Base-by-base conservation (phyloP, 2,888 invertebrate genomes). In the Lasius platythorax region DNA sequence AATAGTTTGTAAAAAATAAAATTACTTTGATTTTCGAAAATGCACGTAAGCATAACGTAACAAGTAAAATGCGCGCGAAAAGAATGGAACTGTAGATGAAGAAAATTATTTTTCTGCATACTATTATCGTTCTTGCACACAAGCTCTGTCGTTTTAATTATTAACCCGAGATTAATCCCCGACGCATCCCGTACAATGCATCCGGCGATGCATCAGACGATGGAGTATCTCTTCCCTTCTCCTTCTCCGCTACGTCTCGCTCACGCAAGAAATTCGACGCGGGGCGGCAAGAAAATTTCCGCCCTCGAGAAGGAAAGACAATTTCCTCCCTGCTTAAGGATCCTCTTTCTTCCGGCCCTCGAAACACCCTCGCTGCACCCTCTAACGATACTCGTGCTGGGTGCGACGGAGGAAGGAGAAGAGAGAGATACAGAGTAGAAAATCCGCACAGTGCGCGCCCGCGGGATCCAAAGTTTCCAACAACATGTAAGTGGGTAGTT, bases 401-500 rank as follows among this genome's bases (percentile, higher is more conserved):
- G 74, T 83, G 75, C 61, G 58, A 81, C 43, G 40, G 18, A 63
- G 53, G 30, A 18, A 63, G 28, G 43, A 28, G 56, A 28, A n/a
- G 30, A 15, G 67, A 68, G 53, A 53, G 72, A 70, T 40, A 73
- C n/a, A 61, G 18, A 79, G 79, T 46, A 28, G 66, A 81, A 85
- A 85, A 85, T 75, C 74, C 85, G 67, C 63, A 63, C 85, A 50
- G 84, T 78, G 74, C 81, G 63, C 85, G 84, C 85, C 85, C 89
- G 85, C 83, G 87, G 87, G 87, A 87, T 83, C 82, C 81, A 23
- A 91, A 87, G 86, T 89, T 85, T 87, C 85, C 58, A 68, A 76
- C 82, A 88, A 88, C 89, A 85, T 78, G 90, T 85, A 90, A 90
- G 86, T 87, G 87, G 84, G 83, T 90, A 90, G 89, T 87, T 90